Base-by-base conservation (phyloP, 2,888 invertebrate species). In the Timema podura region DNA sequence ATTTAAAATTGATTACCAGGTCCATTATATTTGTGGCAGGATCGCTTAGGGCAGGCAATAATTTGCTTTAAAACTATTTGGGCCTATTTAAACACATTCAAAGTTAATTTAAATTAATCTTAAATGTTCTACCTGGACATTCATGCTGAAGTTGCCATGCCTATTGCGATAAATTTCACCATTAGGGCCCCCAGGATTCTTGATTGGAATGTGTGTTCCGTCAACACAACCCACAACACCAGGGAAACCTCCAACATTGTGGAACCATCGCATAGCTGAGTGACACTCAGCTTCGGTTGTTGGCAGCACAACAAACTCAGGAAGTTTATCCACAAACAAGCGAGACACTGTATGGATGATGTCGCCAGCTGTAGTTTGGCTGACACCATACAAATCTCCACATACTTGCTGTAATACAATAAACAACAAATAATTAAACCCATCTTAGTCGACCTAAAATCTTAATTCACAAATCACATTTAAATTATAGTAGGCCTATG, bases 351-450 rank as follows among this genome's bases (percentile, higher is more conserved):
- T 13, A 2, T 51, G 11, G 51, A 51, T 51, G 1, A n/a, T n/a
- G 11, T n/a, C 11, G n/a, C 11, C 51, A 51, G 51, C 51, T 13
- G 51, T 13, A 51, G 11, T 51, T 51, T 51, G 51, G 51, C 51
- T 51, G 51, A 51, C n/a, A n/a, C 51, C 51, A 51, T 51, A 13
- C 51, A 51, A 51, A n/a, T 51, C 51, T 51, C 11, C 51, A 51
- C 51, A 51, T 2, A 51, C n/a, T 51, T 51, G 11, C 51, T 51
- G n/a, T 51, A n/a, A 51, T 51, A 51, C 11, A 51, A 51, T 13
- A 51, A 51, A 51, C 30, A 30, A 30, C 30, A 30, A 30, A 30
- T 30, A 30, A 30, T 30, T 30, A 30, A 30, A 30, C 30, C 30
- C 1, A 30, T 30, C 30, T 30, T 30, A 30, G 30, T 30, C 3